Percentiles rank a stretch among this genome's conserved stretches.
Conservation (phyloP, 2,113 vertebrate genomes). For the Lagopus muta region DNA sequence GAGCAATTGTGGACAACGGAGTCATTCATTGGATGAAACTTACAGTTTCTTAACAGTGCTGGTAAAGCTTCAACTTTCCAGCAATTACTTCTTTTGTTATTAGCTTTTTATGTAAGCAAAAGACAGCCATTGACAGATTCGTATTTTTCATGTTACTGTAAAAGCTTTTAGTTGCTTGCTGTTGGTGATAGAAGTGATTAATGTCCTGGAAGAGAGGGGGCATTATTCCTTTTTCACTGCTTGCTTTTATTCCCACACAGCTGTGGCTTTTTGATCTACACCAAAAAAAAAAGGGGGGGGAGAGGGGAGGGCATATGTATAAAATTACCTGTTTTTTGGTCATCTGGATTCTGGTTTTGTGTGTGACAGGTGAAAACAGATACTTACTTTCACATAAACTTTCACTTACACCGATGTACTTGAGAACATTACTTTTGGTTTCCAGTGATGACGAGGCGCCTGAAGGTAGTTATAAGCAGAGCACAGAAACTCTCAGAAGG, state of each 20-base stretch:
- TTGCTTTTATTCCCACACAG: neutral
- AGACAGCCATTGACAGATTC: neutral
- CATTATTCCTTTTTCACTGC: neutral
- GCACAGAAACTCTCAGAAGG: neutral
- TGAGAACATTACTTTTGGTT: neutral
- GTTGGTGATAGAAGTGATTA: neutral
- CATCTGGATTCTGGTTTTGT: neutral
- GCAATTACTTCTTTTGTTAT: neutral
- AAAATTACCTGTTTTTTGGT: neutral
- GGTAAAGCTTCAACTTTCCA: neutral
- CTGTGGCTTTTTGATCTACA: neutral
- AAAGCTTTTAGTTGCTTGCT: neutral
- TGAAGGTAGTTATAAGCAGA: neutral
- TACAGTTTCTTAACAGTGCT: neutral
- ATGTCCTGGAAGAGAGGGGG: neutral
- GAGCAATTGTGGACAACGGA: neutral
- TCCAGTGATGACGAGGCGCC: neutral
- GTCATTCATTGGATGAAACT: neutral
- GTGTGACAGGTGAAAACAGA: neutral
- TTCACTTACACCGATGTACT: neutral
- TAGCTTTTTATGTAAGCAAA: neutral
- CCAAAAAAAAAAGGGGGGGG: neutral
- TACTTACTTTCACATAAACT: neutral
- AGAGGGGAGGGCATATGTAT: too few species aligned
- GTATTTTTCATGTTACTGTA: neutral